These are phyloP conservation scores for Belgica antarctica DNA, from an alignment of 2,888 invertebrate genomes.

Conservation along the genomic window DNA sequence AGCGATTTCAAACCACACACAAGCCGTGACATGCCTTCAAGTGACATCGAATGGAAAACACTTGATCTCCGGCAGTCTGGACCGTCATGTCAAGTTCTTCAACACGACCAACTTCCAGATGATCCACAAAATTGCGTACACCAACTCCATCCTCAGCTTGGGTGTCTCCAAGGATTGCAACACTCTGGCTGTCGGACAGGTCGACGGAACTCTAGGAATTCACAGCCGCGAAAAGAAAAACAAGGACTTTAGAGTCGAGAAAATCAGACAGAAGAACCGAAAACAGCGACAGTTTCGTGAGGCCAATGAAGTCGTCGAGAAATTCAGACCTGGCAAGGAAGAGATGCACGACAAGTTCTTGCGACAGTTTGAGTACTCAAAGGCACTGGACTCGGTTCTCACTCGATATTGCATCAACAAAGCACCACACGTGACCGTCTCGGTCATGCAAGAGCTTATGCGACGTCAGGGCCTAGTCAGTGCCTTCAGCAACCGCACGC, in stretches of 20 bases:
- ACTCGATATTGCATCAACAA: constrained; percentile 60
- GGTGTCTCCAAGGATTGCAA: constrained; percentile 74
- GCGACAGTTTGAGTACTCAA: constrained; percentile 76
- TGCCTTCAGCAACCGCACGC: constrained; percentile 72
- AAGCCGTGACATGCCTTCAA: constrained; percentile 85
- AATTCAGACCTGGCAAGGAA: constrained; percentile 54
- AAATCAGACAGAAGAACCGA: constrained; percentile 57
- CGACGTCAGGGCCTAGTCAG: constrained; percentile 73
- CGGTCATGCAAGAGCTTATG: constrained; percentile 82
- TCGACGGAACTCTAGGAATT: constrained; percentile 87
- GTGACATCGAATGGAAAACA: constrained; percentile 79
- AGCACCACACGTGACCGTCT: constrained; percentile 73
- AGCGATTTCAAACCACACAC: constrained; percentile 87
- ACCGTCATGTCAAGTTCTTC: constrained; percentile 90
- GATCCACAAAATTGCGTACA: constrained; percentile 85
- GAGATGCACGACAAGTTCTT: constrained; percentile 69
- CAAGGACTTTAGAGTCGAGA: constrained; percentile 51
- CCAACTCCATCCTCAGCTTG: constrained; percentile 85
- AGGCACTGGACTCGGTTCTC: constrained; percentile 74
- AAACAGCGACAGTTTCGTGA: constrained; percentile 56
- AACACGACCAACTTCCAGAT: constrained; percentile 82
- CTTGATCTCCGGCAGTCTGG: constrained; percentile 85
- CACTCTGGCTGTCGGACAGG: constrained; percentile 85
- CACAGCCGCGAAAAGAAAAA: constrained; percentile 66
- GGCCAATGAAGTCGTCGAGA: constrained; percentile 59